A percentile compares a stretch with the other conserved stretches of the same genome.
These are phyloP conservation scores for Amniataba percoides DNA, from an alignment of 2,797 vertebrate genomes.

Conservation along the genomic window DNA sequence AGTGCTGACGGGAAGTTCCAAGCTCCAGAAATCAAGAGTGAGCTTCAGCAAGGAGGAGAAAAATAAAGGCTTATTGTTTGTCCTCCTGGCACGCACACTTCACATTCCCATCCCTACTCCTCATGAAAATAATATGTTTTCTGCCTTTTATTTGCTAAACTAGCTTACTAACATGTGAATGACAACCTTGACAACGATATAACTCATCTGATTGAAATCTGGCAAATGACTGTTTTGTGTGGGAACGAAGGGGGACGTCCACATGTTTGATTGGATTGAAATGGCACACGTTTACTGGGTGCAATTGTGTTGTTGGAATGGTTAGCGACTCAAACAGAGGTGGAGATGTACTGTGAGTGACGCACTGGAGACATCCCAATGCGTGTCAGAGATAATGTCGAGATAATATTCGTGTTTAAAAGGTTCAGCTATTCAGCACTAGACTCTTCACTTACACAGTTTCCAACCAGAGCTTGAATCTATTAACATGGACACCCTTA, in stretches of 20 bases:
- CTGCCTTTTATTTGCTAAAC: slow-evolving; percentile 2
- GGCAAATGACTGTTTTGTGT: background rate
- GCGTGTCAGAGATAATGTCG: too few relatives aligned
- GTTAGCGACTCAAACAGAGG: background rate
- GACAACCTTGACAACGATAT: background rate
- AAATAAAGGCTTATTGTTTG: slow-evolving; percentile 23
- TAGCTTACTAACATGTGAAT: background rate
- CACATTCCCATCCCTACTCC: background rate
- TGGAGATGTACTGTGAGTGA: background rate
- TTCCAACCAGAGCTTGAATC: background rate
- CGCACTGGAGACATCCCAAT: background rate
- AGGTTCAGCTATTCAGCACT: background rate
- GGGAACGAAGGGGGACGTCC: background rate
- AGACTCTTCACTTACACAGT: background rate
- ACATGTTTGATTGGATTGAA: background rate
- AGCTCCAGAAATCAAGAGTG: slow-evolving; percentile 3
- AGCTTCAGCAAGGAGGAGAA: slow-evolving; percentile 6
- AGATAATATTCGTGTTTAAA: background rate
- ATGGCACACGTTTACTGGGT: background rate
- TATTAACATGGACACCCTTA: slow-evolving; percentile 1
- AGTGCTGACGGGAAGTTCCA: background rate
- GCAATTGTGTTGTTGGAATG: background rate
- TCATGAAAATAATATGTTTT: slow-evolving; percentile 6
- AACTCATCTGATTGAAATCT: background rate
- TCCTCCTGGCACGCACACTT: background rate